Conservation (phyloP, 2,888 invertebrate species). For the Notocelia uddmanniana region DNA sequence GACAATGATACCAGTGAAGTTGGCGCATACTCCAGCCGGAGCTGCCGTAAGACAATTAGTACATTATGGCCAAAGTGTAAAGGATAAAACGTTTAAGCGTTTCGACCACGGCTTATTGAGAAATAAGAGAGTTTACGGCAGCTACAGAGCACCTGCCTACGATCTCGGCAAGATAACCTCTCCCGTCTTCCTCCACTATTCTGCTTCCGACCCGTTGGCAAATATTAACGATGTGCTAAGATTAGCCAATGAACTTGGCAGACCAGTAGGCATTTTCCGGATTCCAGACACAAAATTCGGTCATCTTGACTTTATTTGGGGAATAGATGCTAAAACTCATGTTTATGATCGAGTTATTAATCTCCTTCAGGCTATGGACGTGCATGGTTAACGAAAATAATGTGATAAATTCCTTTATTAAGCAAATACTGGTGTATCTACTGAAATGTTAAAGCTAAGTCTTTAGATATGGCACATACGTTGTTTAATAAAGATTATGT, state of each 20-base stretch:
- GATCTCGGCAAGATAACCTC: slow-evolving; percentile 83
- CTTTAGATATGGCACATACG: too few species aligned
- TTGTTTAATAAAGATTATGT: too few species aligned
- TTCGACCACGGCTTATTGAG: slow-evolving; percentile 83
- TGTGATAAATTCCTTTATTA: not conserved
- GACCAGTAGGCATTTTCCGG: slow-evolving; percentile 83
- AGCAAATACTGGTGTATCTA: not conserved
- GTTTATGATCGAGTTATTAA: slow-evolving; percentile 86
- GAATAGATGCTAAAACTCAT: slow-evolving; percentile 85
- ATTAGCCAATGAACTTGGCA: slow-evolving; percentile 82
- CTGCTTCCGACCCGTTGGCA: slow-evolving; percentile 88
- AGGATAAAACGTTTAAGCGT: slow-evolving; percentile 81
- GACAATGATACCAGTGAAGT: slow-evolving; percentile 89
- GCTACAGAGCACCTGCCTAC: slow-evolving; percentile 85
- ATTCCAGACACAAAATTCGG: slow-evolving; percentile 86
- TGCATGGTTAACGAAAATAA: slow-evolving; percentile 41
- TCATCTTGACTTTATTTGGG: slow-evolving; percentile 90
- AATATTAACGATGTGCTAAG: slow-evolving; percentile 83
- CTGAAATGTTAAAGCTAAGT: too few species aligned
- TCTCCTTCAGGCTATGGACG: slow-evolving; percentile 76
- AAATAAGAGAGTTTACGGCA: slow-evolving; percentile 85
- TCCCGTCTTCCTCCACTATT: slow-evolving; percentile 89
- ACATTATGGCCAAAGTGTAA: slow-evolving; percentile 90
- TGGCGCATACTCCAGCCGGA: slow-evolving; percentile 90
- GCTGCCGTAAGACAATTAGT: slow-evolving; percentile 88